These are phyloP conservation scores for Xiphophorus birchmanni DNA, from an alignment of 2,797 vertebrate species.

Conservation along the genomic window DNA sequence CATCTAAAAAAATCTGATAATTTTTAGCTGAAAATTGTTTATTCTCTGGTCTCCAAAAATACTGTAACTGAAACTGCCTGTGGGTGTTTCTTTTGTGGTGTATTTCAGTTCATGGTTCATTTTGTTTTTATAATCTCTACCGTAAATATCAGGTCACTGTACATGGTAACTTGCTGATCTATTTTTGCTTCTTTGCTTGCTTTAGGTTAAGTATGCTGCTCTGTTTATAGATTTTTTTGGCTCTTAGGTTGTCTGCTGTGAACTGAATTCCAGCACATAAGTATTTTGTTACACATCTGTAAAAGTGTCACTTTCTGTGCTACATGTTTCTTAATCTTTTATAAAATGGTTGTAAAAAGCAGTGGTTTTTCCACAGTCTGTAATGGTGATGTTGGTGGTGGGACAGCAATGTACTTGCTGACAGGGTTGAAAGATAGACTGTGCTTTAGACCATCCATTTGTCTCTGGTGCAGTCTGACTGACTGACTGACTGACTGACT, in stretches of 20 bases:
- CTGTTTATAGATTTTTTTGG: not conserved
- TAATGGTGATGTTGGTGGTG: slow-evolving; percentile 37
- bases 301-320: slow-evolving; percentile 47
- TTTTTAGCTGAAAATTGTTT: slow-evolving; percentile 19
- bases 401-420: slow-evolving; percentile 44
- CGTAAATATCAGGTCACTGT: not conserved
- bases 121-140: not conserved
- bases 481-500: not conserved
- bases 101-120: slow-evolving; percentile 3
- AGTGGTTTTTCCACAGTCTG: slow-evolving; percentile 60
- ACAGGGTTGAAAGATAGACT: slow-evolving; percentile 55
- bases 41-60: not conserved
- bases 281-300: slow-evolving; percentile 29
- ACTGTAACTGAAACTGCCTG: not conserved
- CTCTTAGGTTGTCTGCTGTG: not conserved
- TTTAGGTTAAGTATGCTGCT: not conserved
- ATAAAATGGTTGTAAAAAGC: slow-evolving; percentile 55
- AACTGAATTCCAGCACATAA: not conserved
- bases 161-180: not conserved
- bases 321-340: slow-evolving; percentile 38
- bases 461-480: slow-evolving; percentile 46
- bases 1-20: slow-evolving; percentile 28
- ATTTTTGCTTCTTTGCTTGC: slow-evolving; percentile 5
- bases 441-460: slow-evolving; percentile 65
- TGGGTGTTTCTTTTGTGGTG: not conserved